Evolutionary conservation across 1,140 invertebrate genomes (phyloP), one percentile per base, ranked within the genome.

Genomic region (Meteorus sp.): DNA sequence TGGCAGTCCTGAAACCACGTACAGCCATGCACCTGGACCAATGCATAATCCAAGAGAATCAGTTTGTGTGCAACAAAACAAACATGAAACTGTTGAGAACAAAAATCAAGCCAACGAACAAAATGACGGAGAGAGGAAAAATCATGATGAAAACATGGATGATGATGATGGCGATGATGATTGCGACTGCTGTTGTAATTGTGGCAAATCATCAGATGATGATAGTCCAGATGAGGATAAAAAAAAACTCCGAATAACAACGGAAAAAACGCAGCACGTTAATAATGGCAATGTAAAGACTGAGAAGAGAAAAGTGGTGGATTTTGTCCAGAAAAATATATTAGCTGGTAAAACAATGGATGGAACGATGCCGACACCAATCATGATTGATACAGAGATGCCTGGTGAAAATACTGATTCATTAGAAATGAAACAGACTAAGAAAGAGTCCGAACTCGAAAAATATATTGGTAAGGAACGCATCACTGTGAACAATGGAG

Each of bases 241-340:
- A 71, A 71, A 72, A 71, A 72, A 72, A 71, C 70, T 71, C 27
- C 65, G 50, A 41, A 6, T 35, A 47, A 57, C 35, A 31, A 63
- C 31, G 2, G n/a, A 25, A 45, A 37, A 29, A 53, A 35, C 11
- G 39, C 17, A 52, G 60, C 22, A 41, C 13, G 23, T 48, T 31
- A 45, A 33, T 37, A 57, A 45, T 22, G 50, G 44, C 31, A 43
- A 31, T 35, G 39, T 31, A 31, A n/a, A 47, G 31, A 25, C 53
- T 23, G 45, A 15, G 9, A 29, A 29, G 27, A 29, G 9, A 9
- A 29, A 29, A 9, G 9, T 9, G 4, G 27, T 29, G 27, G 57
- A 54, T 20, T 51, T 48, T 8, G 37, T 61, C 17, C n/a, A n/a
- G n/a, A n/a, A n/a, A n/a, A n/a, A n/a, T n/a, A n/a, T n/a, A n/a